phyloP scores from a whole-genome alignment of 2,888 invertebrate genomes.

The Heteropelma amictum region DNA sequence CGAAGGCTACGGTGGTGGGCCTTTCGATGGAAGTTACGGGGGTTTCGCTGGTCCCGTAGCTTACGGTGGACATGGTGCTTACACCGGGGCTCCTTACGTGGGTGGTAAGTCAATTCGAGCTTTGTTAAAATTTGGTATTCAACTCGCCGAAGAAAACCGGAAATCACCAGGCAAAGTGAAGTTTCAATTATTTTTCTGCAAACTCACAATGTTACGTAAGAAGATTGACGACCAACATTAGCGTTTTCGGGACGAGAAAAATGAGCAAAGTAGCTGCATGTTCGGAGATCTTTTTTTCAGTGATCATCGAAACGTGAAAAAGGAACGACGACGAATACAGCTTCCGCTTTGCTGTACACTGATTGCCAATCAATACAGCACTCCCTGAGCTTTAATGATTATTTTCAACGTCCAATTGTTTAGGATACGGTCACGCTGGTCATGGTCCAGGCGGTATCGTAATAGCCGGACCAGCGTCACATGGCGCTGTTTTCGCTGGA shows the following conservation, averaged over 20 bases:
- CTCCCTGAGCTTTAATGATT: no score
- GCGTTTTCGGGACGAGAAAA: no score
- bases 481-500: slow-evolving; percentile 63
- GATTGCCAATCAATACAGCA: no score
- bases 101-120: slow-evolving; percentile 17
- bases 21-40: slow-evolving; percentile 56
- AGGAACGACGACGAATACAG: neutral
- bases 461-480: slow-evolving; percentile 58
- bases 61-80: slow-evolving; percentile 29
- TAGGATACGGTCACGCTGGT: slow-evolving; percentile 62
- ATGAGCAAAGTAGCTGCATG: neutral
- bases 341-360: neutral
- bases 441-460: slow-evolving; percentile 63
- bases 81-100: slow-evolving; percentile 27
- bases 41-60: slow-evolving; percentile 21
- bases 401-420: no score
- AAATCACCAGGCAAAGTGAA: no score
- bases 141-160: no score
- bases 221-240: no score
- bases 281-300: neutral
- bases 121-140: no score
- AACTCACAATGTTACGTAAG: no score
- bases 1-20: slow-evolving; percentile 63
- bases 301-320: neutral
- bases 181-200: no score